Percentiles rank a stretch among this genome's conserved stretches.
phyloP scores from a whole-genome alignment of 2,888 invertebrate species.

The Macrosiphum euphorbiae region DNA sequence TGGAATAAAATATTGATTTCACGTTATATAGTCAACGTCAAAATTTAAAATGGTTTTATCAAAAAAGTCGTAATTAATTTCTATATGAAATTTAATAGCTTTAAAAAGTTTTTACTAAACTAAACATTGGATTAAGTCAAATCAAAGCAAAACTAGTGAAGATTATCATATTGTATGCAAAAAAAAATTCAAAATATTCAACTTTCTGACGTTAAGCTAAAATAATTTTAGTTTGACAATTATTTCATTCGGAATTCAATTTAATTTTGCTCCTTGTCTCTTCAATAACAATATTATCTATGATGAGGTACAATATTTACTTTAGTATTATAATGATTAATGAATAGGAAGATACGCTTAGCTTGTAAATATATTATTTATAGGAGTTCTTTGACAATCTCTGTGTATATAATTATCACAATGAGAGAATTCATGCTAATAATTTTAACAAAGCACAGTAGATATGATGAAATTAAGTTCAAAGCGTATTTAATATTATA shows the following conservation, averaged over 20 bases:
- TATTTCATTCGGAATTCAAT: neutral
- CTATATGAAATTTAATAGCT: neutral
- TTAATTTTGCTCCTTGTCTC: neutral
- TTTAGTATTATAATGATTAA: neutral
- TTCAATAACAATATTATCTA: neutral
- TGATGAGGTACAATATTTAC: neutral
- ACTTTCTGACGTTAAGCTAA: neutral
- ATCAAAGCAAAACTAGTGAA: neutral
- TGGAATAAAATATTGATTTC: neutral
- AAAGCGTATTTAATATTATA: neutral
- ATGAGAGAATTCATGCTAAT: neutral
- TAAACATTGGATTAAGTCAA: neutral
- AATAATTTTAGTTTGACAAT: neutral
- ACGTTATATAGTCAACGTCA: neutral
- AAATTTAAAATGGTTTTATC: neutral
- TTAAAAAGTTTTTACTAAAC: neutral
- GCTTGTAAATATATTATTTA: neutral
- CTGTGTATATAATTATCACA: constrained; percentile 1
- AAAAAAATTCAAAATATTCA: neutral
- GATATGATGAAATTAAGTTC: neutral
- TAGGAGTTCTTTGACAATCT: neutral
- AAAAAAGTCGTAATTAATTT: neutral
- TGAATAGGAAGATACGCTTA: neutral
- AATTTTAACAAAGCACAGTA: neutral
- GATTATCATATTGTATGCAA: neutral